Evolutionary conservation across 1,140 invertebrate genomes (phyloP), one percentile per base, ranked within the genome.

Genomic region (Mesaphorura yosii): DNA sequence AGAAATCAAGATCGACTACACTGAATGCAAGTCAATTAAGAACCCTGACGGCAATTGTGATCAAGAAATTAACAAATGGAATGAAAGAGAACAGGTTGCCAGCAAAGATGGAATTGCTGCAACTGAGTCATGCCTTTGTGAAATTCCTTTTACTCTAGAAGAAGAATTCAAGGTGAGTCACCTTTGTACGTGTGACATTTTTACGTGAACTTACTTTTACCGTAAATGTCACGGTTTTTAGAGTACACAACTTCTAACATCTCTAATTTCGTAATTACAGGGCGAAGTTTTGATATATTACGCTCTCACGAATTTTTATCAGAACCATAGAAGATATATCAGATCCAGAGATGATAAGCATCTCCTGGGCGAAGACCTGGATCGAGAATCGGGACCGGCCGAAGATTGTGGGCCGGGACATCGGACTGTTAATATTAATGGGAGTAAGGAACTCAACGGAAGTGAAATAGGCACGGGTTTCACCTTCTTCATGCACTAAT

Each of bases 271-370:
- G n/a, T n/a, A n/a, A n/a, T n/a, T 73, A 52, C 63, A 87, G 76
- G 82, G 83, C 2, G 82, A 86, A 65, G 92, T 98, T 1, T 98
- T 85, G 64, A 86, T 98, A 76, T 98, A 98, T 68, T 99, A 99
- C 74, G 92, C 90, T 6, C 69, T 99, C 27, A 89, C 84, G 26
- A 98, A 98, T 69, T 99, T 90, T 69, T 98, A 97, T 68, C 95
- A 99, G 71, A 99, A 99, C 68, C 95, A 98, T 73, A 78, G 95
- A 31, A 80, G 94, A 53, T 98, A 98, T 75, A 92, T 98, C 0
- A 96, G 96, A 68, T 98, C 94, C 15, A 77, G 93, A 23, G 92
- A 96, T 74, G 94, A 98, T 68, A 83, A 83, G 66, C 95, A 98
- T 68, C 73, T 98, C n/a, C n/a, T 3, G 72, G 93, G 17, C 95